phyloP scores from a whole-genome alignment of 2,113 vertebrate species.

The Castor canadensis region DNA sequence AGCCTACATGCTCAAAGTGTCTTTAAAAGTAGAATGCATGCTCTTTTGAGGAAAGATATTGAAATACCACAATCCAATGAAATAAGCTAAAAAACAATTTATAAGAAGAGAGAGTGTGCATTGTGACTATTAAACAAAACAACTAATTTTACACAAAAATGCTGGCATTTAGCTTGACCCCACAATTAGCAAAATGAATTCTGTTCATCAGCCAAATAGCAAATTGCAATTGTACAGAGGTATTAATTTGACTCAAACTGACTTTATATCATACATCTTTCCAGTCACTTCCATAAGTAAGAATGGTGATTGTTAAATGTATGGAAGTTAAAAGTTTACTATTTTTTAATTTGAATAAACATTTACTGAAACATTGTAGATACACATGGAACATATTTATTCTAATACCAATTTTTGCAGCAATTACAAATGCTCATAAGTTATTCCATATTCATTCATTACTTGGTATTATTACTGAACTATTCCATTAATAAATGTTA shows the following conservation, averaged over 20 bases:
- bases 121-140: not conserved
- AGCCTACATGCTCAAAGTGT: no score
- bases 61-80: no score
- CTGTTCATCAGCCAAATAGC: not conserved
- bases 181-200: not conserved
- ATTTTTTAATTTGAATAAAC: not conserved
- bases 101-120: not conserved
- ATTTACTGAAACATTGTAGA: not conserved
- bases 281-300: not conserved
- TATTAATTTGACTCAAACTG: not conserved
- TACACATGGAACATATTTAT: not conserved
- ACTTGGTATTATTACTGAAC: not conserved
- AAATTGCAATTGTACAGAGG: not conserved
- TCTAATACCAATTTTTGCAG: not conserved
- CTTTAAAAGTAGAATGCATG: no score
- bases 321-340: not conserved
- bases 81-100: not conserved
- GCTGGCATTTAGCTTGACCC: not conserved
- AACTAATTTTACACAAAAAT: not conserved
- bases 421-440: not conserved
- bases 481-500: not conserved
- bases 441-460: slow-evolving; percentile 18
- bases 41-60: no score
- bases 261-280: not conserved
- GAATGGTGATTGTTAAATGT: not conserved